A percentile compares a stretch with the other conserved stretches of the same genome.
Evolutionary conservation across 2,113 vertebrate genomes (phyloP).

Genomic region (Coreoperca whiteheadi): DNA sequence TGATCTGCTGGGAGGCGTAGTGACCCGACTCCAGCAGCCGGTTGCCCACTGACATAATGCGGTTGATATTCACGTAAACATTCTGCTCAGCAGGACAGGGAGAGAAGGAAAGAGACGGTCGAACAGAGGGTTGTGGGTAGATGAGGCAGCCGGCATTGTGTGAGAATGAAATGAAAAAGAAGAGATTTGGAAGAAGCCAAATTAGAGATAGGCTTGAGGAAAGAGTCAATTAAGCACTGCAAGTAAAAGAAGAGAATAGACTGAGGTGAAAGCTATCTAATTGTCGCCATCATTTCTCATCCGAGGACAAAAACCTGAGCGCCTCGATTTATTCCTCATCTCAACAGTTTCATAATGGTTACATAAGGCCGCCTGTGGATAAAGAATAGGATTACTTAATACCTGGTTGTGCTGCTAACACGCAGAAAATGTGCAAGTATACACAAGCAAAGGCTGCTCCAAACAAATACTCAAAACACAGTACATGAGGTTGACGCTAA

Average conservation of each 20-base stretch:
- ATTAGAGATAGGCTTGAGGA: background rate
- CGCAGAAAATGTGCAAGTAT: constrained; percentile 33
- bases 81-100: constrained; percentile 83
- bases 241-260: constrained; percentile 1
- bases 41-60: constrained; percentile 98
- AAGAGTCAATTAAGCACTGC: background rate
- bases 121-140: background rate
- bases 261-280: background rate
- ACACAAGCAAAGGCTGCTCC: constrained; percentile 35
- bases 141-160: background rate
- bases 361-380: constrained; percentile 61
- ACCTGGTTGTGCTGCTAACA: constrained; percentile 51
- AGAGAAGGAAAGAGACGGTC: background rate
- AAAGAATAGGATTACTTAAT: constrained; percentile 69
- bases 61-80: constrained; percentile 98
- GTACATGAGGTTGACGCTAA: constrained; percentile 37
- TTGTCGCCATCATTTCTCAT: constrained; percentile 9
- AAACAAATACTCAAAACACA: constrained; percentile 65
- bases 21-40: constrained; percentile 97
- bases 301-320: constrained; percentile 6
- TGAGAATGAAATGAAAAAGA: background rate
- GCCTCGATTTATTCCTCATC: constrained; percentile 39
- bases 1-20: constrained; percentile 98
- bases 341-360: constrained; percentile 74
- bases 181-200: background rate